Conservation (phyloP, 1,140 invertebrate genomes). For the Temnothorax longispinosus region DNA sequence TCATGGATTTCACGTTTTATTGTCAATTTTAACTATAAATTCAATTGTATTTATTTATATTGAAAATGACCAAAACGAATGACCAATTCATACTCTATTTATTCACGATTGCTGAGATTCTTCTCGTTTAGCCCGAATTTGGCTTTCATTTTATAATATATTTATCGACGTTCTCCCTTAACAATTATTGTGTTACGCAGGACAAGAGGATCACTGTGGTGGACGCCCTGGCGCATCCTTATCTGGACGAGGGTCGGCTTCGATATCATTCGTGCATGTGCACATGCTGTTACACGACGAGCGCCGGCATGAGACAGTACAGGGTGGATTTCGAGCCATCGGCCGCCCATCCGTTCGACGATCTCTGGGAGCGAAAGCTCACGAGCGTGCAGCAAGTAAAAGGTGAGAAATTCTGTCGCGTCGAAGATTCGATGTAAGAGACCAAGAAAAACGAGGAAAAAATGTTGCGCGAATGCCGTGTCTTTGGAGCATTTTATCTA, state of each 20-base stretch:
- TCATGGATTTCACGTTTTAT: not conserved
- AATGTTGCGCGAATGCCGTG: not conserved
- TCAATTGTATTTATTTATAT: conserved; percentile 16
- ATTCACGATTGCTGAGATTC: not conserved
- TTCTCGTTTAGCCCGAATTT: not conserved
- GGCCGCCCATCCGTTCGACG: conserved; percentile 95
- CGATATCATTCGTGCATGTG: conserved; percentile 99
- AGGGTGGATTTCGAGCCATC: conserved; percentile 97
- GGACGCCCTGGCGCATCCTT: conserved; percentile 97
- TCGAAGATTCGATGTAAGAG: not conserved
- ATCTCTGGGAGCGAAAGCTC: conserved; percentile 97
- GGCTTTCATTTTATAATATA: not conserved
- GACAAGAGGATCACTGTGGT: conserved; percentile 97
- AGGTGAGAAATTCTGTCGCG: conserved; percentile 87
- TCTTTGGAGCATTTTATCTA: not conserved
- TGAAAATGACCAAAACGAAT: not conserved
- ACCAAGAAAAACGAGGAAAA: not conserved
- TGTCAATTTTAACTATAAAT: not conserved
- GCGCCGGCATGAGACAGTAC: conserved; percentile 93
- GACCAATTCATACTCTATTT: not conserved
- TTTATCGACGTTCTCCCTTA: not conserved
- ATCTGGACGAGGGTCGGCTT: conserved; percentile 98
- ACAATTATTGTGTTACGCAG: conserved; percentile 83
- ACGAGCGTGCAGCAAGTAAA: conserved; percentile 97
- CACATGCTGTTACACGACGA: conserved; percentile 96